A percentile compares a stretch with the other conserved stretches of the same genome.
Evolutionary conservation across 2,888 invertebrate species (phyloP).

Genomic region (Gortyna flavago): DNA sequence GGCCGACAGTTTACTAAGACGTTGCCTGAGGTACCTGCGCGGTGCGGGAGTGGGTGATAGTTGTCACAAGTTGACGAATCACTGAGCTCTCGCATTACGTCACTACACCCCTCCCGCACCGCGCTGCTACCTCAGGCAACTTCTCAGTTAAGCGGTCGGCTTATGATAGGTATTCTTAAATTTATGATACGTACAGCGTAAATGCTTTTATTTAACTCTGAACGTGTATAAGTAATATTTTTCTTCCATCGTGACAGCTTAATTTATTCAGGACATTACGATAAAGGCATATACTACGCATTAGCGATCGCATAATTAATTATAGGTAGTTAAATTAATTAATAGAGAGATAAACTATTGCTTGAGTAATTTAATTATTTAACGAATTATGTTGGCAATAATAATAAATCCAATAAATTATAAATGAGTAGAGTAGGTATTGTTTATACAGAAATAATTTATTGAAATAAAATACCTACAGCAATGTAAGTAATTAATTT

Average conservation of each 20-base stretch:
- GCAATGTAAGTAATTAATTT: neutral
- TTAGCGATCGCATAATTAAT: conserved; percentile 16
- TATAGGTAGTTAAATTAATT: conserved; percentile 15
- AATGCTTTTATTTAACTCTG: neutral
- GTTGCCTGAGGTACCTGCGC: no score
- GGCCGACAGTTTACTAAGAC: no score
- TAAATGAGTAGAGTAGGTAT: neutral
- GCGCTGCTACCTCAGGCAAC: no score
- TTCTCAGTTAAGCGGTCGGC: no score
- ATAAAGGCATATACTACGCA: conserved; percentile 1
- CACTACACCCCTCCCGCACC: no score
- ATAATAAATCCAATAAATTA: conserved; percentile 17
- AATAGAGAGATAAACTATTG: conserved; percentile 8
- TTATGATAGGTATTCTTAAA: neutral
- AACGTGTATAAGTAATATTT: neutral
- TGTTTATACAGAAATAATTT: neutral
- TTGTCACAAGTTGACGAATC: no score
- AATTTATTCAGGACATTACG: neutral
- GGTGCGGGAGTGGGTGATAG: no score
- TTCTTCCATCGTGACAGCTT: neutral
- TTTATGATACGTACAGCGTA: neutral
- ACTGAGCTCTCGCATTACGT: no score
- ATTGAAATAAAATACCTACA: conserved; percentile 8
- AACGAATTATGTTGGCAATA: conserved; percentile 2
- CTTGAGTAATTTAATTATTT: conserved; percentile 9